Evolutionary conservation across 2,888 invertebrate genomes (phyloP).

Genomic region (Aspidiotus rigidus): DNA sequence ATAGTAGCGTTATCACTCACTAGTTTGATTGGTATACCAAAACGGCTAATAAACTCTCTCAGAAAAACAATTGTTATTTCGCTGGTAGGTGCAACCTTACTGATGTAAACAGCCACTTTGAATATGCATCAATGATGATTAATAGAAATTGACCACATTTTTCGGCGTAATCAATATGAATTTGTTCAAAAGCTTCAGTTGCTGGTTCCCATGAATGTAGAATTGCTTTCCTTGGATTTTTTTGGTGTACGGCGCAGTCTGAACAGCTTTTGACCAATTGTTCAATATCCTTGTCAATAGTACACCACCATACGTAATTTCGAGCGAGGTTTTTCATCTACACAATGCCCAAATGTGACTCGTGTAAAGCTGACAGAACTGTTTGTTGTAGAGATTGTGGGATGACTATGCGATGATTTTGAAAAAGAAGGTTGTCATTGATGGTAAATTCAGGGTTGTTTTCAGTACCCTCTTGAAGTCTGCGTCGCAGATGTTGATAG

Average conservation of each 20-base stretch:
- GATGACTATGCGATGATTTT: too few relatives aligned
- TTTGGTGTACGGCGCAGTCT: conserved; percentile 38
- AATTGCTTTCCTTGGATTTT: conserved; percentile 25
- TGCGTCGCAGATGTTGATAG: too few relatives aligned
- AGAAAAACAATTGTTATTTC: conserved; percentile 11
- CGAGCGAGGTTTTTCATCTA: conserved; percentile 29
- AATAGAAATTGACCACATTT: conserved; percentile 1
- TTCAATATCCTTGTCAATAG: conserved; percentile 22
- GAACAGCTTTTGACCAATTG: conserved; percentile 36
- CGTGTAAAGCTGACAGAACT: too few relatives aligned
- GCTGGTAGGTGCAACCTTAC: conserved; percentile 1
- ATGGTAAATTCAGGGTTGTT: too few relatives aligned
- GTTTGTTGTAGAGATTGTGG: too few relatives aligned
- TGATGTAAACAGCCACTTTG: conserved; percentile 9
- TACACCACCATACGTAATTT: conserved; percentile 24
- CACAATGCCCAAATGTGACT: conserved; percentile 29
- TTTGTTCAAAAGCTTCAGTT: conserved; percentile 5
- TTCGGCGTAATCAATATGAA: conserved; percentile 15
- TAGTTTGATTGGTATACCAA: conserved; percentile 7
- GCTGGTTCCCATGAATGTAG: conserved; percentile 22
- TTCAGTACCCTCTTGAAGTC: too few relatives aligned
- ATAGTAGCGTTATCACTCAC: conserved; percentile 24
- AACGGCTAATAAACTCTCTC: conserved; percentile 9
- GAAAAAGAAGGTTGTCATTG: too few relatives aligned
- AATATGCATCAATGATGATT: conserved; percentile 2